Evolutionary conservation across 2,888 invertebrate species (phyloP).

Genomic region (Leptarthrus brevirostris): DNA sequence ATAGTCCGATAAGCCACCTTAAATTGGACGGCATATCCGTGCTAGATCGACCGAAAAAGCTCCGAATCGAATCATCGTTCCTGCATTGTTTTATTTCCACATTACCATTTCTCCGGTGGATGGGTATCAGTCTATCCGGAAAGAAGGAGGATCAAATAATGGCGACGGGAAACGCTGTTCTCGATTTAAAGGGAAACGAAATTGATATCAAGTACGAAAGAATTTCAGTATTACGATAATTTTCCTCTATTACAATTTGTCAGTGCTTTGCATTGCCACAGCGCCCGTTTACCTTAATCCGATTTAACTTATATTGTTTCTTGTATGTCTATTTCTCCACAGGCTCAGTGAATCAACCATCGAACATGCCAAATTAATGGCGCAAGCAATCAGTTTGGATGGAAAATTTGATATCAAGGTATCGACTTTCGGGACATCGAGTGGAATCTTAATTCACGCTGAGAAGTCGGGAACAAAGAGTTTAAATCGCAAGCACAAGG

Average conservation of each 20-base stretch:
- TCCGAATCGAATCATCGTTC: slow-evolving; percentile 59
- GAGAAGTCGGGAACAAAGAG: slow-evolving; percentile 61
- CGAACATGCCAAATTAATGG: slow-evolving; percentile 61
- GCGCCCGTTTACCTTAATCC: slow-evolving; percentile 17
- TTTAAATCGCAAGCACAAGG: slow-evolving; percentile 59
- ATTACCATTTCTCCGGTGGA: slow-evolving; percentile 59
- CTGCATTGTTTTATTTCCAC: slow-evolving; percentile 59
- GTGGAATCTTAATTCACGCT: slow-evolving; percentile 61
- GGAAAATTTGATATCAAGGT: slow-evolving; percentile 62
- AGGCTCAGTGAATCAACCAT: slow-evolving; percentile 62
- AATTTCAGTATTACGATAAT: slow-evolving; percentile 16
- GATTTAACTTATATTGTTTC: slow-evolving; percentile 36
- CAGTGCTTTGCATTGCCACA: not conserved
- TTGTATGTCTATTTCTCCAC: slow-evolving; percentile 47
- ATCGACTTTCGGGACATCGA: slow-evolving; percentile 62
- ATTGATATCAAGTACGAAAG: slow-evolving; percentile 61
- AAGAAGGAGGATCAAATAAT: slow-evolving; percentile 61
- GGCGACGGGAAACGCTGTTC: slow-evolving; percentile 60
- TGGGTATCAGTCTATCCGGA: slow-evolving; percentile 60
- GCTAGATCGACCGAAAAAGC: slow-evolving; percentile 59
- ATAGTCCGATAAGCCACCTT: slow-evolving; percentile 60
- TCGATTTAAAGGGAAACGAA: slow-evolving; percentile 60
- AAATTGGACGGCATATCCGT: slow-evolving; percentile 61
- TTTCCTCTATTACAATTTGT: slow-evolving; percentile 4
- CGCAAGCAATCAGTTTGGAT: slow-evolving; percentile 61